Base-by-base conservation (phyloP, 2,888 invertebrate species). In the Brachycybe producta region DNA sequence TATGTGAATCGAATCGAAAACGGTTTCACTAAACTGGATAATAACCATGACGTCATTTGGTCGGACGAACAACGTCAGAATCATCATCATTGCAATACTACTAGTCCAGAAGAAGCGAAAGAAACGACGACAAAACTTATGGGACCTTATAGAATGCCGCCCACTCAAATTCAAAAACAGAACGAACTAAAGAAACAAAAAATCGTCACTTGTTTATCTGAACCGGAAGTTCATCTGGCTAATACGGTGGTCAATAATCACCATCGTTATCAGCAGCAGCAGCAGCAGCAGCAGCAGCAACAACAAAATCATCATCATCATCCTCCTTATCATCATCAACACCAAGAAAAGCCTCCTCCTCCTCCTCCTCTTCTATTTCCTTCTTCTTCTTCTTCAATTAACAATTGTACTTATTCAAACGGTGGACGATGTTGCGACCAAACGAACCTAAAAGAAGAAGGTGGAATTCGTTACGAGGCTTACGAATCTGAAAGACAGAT, bases 401-500 rank as follows among this genome's bases (percentile, higher is more conserved):
- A n/a, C n/a, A n/a, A n/a, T n/a, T n/a, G n/a, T n/a, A n/a, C n/a
- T n/a, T n/a, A n/a, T n/a, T n/a, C n/a, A n/a, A n/a, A n/a, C n/a
- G n/a, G n/a, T n/a, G n/a, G n/a, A n/a, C n/a, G n/a, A n/a, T n/a
- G n/a, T n/a, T n/a, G n/a, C n/a, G n/a, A n/a, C n/a, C n/a, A n/a
- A n/a, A n/a, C n/a, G 40, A 41, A 13, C 19, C n/a, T 15, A 42
- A 24, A 7, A 23, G 47, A 44, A 30, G 41, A 47, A 3, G 51
- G 48, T 21, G 41, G 35, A 11, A 64, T 70, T 50, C 58, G 60
- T 45, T 70, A 70, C 60, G 62, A 65, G 44, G 66, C 65, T 34
- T 97, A 95, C 68, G 82, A 88, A 72, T 91, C 90, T 62, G 97
- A 98, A 74, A 71, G 84, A 59, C 95, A 97, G 73, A 94, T 98